A percentile compares a stretch with the other conserved stretches of the same genome.
Evolutionary conservation across 2,113 vertebrate genomes (phyloP).

Genomic region (Gila orcuttii): DNA sequence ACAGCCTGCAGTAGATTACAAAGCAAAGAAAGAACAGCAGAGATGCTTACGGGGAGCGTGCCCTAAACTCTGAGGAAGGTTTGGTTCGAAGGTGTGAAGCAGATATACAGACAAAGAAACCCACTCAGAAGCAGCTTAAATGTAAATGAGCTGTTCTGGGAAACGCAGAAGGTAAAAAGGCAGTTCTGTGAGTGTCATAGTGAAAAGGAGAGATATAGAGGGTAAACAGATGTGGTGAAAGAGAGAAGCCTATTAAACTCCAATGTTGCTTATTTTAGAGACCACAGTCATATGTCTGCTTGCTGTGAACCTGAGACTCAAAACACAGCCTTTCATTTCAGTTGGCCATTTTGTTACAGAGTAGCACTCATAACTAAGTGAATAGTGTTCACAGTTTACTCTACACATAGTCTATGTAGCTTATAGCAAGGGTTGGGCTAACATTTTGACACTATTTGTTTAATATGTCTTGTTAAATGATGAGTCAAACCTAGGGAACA

Average conservation of each 20-base stretch:
- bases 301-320: neutral
- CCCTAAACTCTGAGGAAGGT: neutral
- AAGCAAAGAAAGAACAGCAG: neutral
- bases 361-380: neutral
- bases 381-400: too few relatives aligned
- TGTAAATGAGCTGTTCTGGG: conserved; percentile 6
- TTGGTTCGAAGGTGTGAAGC: neutral
- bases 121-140: neutral
- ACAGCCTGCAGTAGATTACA: neutral
- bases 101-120: neutral
- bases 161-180: neutral
- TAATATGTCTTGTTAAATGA: too few relatives aligned
- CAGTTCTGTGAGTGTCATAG: neutral
- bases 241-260: neutral
- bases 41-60: neutral
- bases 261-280: neutral
- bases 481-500: too few relatives aligned
- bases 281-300: neutral
- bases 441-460: too few relatives aligned
- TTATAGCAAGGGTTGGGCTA: too few relatives aligned
- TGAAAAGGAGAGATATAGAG: neutral
- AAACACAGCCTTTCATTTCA: neutral
- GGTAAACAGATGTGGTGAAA: neutral
- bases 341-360: neutral
- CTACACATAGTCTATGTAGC: too few relatives aligned